Evolutionary conservation across 1,140 invertebrate genomes (phyloP), one percentile per base, ranked within the genome.

Genomic region (Linepithema humile): DNA sequence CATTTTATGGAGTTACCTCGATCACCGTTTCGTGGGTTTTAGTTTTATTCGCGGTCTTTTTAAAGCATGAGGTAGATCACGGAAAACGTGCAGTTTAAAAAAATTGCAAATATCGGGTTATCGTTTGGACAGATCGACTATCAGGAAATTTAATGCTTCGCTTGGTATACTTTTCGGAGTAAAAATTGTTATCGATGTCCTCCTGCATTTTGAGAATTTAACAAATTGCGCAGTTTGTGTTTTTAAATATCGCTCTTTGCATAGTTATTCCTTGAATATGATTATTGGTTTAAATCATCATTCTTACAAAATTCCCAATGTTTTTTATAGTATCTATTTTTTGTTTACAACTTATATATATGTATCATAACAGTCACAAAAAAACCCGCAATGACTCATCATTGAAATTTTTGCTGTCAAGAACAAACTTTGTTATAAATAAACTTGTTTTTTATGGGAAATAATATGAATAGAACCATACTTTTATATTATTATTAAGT

Each of bases 361-460:
- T 53, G 20, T 53, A 40, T 67, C 17, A 5, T 40, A 32, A 78
- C 38, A 77, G 48, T 80, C 64, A 69, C 0, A 10, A 32, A 35
- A 70, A 80, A 32, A 2, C 48, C 26, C n/a, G 12, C 35, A 23
- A 32, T 20, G 12, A 12, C 48, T 80, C 48, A 53, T 78, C 17
- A 2, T 38, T 12, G 10, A 32, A 20, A n/a, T 48, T 0, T 12
- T 17, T 26, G 23, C 3, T 12, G 23, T 78, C 17, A 10, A 55
- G 55, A 80, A 80, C 23, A 70, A 80, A 48, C 55, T 40, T 12
- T 55, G 20, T 7, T 50, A 80, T 69, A 23, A 43, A 80, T 69
- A 69, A 80, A 80, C 12, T 23, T 40, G 10, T 69, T 53, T 12
- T 53, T 65, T 69, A 20, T 32, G 35, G n/a, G 32, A n/a, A 53